Percentiles rank a stretch among this genome's conserved stretches.
Evolutionary conservation across 1,140 invertebrate species (phyloP).

Genomic region (Bombus superbus): DNA sequence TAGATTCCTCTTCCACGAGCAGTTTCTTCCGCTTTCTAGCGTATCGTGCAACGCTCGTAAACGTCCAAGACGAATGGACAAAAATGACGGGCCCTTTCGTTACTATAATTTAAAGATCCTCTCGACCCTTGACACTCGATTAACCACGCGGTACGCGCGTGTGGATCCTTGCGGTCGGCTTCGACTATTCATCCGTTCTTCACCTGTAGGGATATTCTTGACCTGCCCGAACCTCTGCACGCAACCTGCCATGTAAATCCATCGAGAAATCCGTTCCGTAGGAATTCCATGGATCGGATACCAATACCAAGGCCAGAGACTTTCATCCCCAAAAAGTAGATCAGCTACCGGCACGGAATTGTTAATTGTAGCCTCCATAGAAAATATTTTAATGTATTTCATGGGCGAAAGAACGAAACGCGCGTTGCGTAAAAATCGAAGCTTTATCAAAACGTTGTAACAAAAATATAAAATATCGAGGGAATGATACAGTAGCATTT

Average conservation of each 20-base stretch:
- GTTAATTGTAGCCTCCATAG: not conserved
- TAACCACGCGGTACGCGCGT: conserved; percentile 7
- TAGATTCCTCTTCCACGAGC: not conserved
- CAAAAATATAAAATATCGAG: too few species aligned
- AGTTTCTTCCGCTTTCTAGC: not conserved
- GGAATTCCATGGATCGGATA: conserved; percentile 11
- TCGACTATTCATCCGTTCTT: not conserved
- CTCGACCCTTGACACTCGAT: conserved; percentile 47
- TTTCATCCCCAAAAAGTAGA: not conserved
- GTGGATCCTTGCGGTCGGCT: conserved; percentile 10
- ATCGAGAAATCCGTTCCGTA: not conserved
- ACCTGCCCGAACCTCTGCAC: conserved; percentile 39
- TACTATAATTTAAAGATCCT: conserved; percentile 47
- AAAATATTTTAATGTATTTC: not conserved
- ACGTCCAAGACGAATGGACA: not conserved
- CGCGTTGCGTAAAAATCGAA: not conserved
- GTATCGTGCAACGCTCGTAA: not conserved
- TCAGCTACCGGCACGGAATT: not conserved
- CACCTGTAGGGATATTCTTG: conserved; percentile 27
- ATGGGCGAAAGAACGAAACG: not conserved
- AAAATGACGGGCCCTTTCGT: conserved; percentile 20
- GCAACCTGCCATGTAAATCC: conserved; percentile 30
- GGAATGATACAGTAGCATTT: too few species aligned
- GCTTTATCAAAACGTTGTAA: not conserved
- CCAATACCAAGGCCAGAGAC: not conserved